A percentile compares a stretch with the other conserved stretches of the same genome.
Evolutionary conservation across 2,113 vertebrate species (phyloP).

Genomic region (Mixornis gularis): DNA sequence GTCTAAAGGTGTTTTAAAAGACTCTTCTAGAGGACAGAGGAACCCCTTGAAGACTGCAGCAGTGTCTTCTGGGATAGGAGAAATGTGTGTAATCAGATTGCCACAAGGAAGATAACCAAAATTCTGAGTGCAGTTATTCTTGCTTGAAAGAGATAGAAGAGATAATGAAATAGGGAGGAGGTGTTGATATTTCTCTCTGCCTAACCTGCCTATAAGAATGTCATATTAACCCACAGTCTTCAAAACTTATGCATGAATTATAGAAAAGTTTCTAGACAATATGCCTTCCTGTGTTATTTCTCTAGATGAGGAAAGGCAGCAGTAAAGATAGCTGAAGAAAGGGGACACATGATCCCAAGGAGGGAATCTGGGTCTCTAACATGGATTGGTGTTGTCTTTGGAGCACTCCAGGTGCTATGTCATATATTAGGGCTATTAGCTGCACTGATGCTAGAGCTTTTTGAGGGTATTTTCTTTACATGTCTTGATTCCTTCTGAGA

Average conservation of each 20-base stretch:
- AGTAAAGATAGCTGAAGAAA: not conserved
- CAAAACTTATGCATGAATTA: not conserved
- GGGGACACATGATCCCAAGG: accelerated
- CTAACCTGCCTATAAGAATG: not conserved
- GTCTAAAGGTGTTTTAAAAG: not conserved
- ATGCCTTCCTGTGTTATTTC: not conserved
- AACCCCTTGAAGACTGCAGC: not conserved
- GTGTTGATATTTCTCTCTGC: not conserved
- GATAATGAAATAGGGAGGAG: not conserved
- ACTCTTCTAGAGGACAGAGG: not conserved
- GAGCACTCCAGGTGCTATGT: not conserved
- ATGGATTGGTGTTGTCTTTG: not conserved
- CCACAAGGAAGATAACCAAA: not conserved
- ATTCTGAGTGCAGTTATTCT: not conserved
- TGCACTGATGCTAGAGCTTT: not conserved
- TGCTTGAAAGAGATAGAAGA: not conserved
- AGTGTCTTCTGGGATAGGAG: not conserved
- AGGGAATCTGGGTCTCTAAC: not conserved
- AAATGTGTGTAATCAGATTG: not conserved
- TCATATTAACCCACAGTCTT: not conserved
- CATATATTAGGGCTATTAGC: not conserved
- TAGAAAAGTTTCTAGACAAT: not conserved
- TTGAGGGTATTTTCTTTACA: not conserved
- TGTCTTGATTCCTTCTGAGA: not conserved
- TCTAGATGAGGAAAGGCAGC: not conserved